phyloP scores from a whole-genome alignment of 1,140 invertebrate genomes.

The Drosophila punjabiensis region DNA sequence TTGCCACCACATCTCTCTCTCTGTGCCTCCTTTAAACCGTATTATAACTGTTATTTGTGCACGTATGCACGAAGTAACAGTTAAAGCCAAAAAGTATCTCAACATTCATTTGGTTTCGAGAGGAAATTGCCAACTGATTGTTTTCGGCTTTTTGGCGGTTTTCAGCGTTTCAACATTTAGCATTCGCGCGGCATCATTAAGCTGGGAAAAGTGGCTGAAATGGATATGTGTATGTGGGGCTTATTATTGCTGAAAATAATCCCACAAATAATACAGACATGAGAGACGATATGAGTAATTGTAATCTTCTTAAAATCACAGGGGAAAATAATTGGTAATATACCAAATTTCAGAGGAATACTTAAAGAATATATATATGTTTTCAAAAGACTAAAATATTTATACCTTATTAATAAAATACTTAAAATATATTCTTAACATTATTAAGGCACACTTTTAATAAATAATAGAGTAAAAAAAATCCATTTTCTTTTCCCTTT shows the following conservation, averaged over 20 bases:
- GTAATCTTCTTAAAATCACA: neutral
- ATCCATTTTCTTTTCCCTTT: neutral
- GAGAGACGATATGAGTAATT: neutral
- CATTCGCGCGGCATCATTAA: constrained; percentile 55
- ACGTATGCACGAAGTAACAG: constrained; percentile 76
- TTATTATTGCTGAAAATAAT: neutral
- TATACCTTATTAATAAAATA: neutral
- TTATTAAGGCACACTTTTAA: neutral
- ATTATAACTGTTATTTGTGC: constrained; percentile 79
- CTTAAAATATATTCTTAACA: neutral
- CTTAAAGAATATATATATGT: too few species aligned
- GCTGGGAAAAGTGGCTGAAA: constrained; percentile 32
- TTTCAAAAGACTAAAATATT: too few species aligned
- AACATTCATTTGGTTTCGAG: constrained; percentile 66
- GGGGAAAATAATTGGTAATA: neutral
- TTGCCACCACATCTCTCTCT: too few species aligned
- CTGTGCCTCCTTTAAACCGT: constrained; percentile 47
- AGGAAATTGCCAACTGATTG: constrained; percentile 78
- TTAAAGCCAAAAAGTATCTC: constrained; percentile 74
- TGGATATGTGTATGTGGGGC: neutral
- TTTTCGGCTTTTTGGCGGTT: constrained; percentile 67
- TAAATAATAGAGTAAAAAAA: neutral
- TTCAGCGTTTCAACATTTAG: constrained; percentile 21
- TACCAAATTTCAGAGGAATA: neutral
- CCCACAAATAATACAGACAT: neutral